Conservation (phyloP, 2,888 invertebrate genomes). For the Epistrophella euchroma region DNA sequence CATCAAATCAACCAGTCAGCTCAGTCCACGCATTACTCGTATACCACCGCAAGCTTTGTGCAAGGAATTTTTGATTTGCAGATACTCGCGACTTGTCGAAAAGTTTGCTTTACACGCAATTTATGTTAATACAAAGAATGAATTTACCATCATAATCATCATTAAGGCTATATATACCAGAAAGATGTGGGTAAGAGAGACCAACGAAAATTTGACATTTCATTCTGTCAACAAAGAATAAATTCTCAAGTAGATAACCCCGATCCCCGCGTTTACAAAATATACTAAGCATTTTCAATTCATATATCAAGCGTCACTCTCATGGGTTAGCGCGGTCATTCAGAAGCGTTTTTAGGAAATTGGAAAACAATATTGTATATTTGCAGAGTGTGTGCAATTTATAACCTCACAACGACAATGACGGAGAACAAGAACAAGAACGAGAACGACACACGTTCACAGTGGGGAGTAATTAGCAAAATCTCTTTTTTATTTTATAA, state of each 20-base stretch:
- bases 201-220: slow-evolving; percentile 60
- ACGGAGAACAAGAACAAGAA: not conserved
- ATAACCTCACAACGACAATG: slow-evolving; percentile 8
- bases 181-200: not conserved
- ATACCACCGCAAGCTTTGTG: slow-evolving; percentile 34
- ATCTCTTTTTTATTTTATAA: slow-evolving; percentile 44
- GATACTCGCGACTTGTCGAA: slow-evolving; percentile 8
- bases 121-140: slow-evolving; percentile 60
- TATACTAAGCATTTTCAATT: slow-evolving; percentile 55
- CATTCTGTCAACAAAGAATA: slow-evolving; percentile 25
- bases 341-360: slow-evolving; percentile 46
- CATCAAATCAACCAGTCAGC: not conserved
- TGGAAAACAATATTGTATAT: slow-evolving; percentile 54
- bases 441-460: slow-evolving; percentile 39
- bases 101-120: slow-evolving; percentile 44
- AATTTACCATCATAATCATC: slow-evolving; percentile 39
- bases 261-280: not conserved
- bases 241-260: slow-evolving; percentile 50
- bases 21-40: not conserved
- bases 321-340: slow-evolving; percentile 59
- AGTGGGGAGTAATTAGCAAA: slow-evolving; percentile 74
- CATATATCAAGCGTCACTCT: slow-evolving; percentile 11
- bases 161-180: not conserved
- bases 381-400: slow-evolving; percentile 60
- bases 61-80: slow-evolving; percentile 61